Evolutionary conservation across 2,888 invertebrate genomes (phyloP).

Genomic region (Endomychus coccineus): DNA sequence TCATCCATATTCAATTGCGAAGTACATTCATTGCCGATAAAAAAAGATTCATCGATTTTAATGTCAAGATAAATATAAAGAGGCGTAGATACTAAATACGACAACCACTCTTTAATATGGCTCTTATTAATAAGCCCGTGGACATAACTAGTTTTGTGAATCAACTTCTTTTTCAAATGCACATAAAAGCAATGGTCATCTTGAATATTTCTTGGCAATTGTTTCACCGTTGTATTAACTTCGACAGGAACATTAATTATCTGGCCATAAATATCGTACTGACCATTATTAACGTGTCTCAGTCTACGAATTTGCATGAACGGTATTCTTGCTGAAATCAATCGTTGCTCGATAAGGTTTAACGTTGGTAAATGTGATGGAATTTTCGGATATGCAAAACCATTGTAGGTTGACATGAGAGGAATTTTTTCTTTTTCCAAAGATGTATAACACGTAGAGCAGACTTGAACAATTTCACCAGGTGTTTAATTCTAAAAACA

Average conservation of each 20-base stretch:
- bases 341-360: slow-evolving; percentile 22
- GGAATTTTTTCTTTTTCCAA: slow-evolving; percentile 10
- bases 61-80: slow-evolving; percentile 3
- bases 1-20: background rate
- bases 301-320: slow-evolving; percentile 17
- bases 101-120: slow-evolving; percentile 25
- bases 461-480: too few relatives aligned
- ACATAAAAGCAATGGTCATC: slow-evolving; percentile 29
- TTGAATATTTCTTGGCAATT: slow-evolving; percentile 22
- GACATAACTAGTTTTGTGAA: slow-evolving; percentile 33
- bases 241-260: slow-evolving; percentile 28
- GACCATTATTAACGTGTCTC: slow-evolving; percentile 24
- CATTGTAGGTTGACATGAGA: slow-evolving; percentile 19
- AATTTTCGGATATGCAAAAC: slow-evolving; percentile 22
- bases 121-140: slow-evolving; percentile 25
- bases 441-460: slow-evolving; percentile 8
- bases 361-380: slow-evolving; percentile 21
- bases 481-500: too few relatives aligned
- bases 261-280: slow-evolving; percentile 27
- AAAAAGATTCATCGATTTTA: too few relatives aligned
- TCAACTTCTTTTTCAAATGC: slow-evolving; percentile 26
- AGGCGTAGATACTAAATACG: slow-evolving; percentile 1
- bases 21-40: too few relatives aligned
- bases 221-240: slow-evolving; percentile 23
- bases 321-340: slow-evolving; percentile 24